Evolutionary conservation across 2,113 vertebrate genomes (phyloP).

Genomic region (Agapornis roseicollis): DNA sequence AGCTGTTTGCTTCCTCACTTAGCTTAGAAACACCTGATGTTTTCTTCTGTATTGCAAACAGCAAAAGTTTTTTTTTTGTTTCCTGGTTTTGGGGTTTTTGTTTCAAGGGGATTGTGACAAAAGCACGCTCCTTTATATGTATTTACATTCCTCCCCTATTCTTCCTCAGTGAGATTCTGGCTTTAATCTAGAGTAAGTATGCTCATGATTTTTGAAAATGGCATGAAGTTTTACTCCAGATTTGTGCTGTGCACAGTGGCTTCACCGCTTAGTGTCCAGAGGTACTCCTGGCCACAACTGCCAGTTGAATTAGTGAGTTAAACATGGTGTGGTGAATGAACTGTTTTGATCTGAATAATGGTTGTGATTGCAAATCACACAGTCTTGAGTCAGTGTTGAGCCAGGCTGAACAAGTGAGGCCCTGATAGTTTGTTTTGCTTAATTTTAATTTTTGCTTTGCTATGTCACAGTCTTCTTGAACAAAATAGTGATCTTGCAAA

Average conservation of each 20-base stretch:
- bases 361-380: neutral
- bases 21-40: neutral
- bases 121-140: neutral
- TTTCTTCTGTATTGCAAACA: neutral
- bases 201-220: rapidly evolving
- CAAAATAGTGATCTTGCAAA: neutral
- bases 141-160: neutral
- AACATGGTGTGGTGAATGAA: neutral
- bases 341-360: neutral
- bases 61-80: neutral
- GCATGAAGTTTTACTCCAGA: neutral
- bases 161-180: neutral
- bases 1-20: neutral
- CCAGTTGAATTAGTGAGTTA: neutral
- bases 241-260: neutral
- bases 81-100: neutral
- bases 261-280: neutral
- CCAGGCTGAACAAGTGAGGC: neutral
- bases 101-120: neutral
- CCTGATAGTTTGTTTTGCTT: neutral
- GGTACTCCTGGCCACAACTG: neutral
- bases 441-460: neutral
- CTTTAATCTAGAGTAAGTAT: neutral
- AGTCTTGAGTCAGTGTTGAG: neutral
- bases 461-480: neutral